Conservation (phyloP, 2,888 invertebrate genomes). For the Onchidella celtica region DNA sequence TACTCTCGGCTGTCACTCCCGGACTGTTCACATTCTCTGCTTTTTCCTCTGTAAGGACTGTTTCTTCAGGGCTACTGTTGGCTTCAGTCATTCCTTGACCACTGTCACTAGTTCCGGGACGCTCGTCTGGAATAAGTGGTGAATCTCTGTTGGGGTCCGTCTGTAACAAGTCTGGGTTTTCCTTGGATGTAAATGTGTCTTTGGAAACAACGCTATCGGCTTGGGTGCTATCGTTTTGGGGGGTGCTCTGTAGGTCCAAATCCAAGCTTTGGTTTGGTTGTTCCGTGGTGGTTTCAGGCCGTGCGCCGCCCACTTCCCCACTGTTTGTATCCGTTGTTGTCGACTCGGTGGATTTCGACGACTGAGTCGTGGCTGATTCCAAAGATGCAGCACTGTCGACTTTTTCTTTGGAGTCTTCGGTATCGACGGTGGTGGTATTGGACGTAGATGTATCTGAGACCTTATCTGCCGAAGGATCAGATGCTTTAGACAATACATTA, state of each 20-base stretch:
- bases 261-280: too few species aligned
- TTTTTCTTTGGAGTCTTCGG: neutral
- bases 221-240: too few species aligned
- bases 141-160: too few species aligned
- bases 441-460: neutral
- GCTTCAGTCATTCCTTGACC: too few species aligned
- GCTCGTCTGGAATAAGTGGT: too few species aligned
- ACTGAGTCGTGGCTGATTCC: neutral
- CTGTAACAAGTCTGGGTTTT: too few species aligned
- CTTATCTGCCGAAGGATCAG: neutral
- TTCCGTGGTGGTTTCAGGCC: too few species aligned
- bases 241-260: too few species aligned
- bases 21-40: neutral
- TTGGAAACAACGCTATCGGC: too few species aligned
- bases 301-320: too few species aligned
- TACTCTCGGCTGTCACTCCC: neutral
- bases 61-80: neutral
- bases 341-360: neutral
- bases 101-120: too few species aligned
- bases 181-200: too few species aligned
- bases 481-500: neutral
- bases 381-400: neutral
- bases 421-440: neutral
- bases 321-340: neutral
- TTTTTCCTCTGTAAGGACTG: neutral